Evolutionary conservation across 1,140 invertebrate species (phyloP), one percentile per base, ranked within the genome.

Genomic region (Drosophila sp.): DNA sequence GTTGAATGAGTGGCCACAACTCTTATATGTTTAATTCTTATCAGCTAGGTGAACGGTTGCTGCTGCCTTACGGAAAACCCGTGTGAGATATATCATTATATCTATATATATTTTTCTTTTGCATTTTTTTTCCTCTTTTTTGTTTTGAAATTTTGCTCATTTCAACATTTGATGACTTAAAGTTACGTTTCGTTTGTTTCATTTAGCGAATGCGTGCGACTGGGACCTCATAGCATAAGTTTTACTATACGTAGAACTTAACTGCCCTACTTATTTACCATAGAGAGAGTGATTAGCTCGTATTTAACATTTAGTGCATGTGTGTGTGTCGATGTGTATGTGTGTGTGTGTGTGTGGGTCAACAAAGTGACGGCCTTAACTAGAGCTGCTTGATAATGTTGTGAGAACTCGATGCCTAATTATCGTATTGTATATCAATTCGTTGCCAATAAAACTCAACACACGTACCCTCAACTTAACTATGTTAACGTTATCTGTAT

Each of bases 401-500:
- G 34, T 25, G 18, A 67, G 65, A 79, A 73, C 41, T 83, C 63
- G 74, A 72, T 72, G 77, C 77, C 67, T 87, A 81, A 61, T 38
- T 73, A 65, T 79, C 53, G 59, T 72, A 70, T 54, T 59, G 78
- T 58, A 73, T 57, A 58, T 74, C 65, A 29, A 48, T 62, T 86
- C 83, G 83, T 82, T 87, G 83, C 82, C 79, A 89, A 87, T 83
- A 83, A 83, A 87, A 83, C 79, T 89, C 83, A 87, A 89, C 82
- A 87, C 77, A 81, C 80, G 80, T 80, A 78, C 69, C 62, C 69
- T 74, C 73, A 80, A 70, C 76, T 83, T 70, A 83, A 70, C 80
- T 69, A 76, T 46, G 48, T 54, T 64, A 67, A 59, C 64, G 64
- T 27, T 69, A 69, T 63, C 61, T 48, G 34, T 48, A 67, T 61